Evolutionary conservation across 92 coral and sea anemone genomes (phyloP), one percentile per base, ranked within the genome.

Genomic region (Muricea muricata): DNA sequence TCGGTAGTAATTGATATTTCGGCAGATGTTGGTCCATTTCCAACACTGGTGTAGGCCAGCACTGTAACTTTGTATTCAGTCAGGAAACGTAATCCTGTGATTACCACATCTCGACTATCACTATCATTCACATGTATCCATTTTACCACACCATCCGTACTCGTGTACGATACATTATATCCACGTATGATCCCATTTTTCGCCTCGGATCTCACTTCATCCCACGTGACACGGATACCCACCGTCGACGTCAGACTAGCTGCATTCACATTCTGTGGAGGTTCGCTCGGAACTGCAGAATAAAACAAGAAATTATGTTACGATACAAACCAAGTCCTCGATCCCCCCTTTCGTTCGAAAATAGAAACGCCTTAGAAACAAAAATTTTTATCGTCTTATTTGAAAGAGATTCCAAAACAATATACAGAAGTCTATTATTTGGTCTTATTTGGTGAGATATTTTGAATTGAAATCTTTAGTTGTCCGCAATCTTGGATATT

Each of bases 131-230:
- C 37, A 23, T 88, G 26, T n/a, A 20, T 55, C 18, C 82, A 65
- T 20, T 37, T 50, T 9, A 80, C 31, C 33, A 82, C 63, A 23
- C 83, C 69, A 46, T 78, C 74, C n/a, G 34, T 52, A 0, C 5
- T 71, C 42, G 54, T 29, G 67, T 76, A 82, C 20, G 84, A 23
- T 6, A 93, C 72, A 75, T 80, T 91, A 80, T 86, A 93, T 3
- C 97, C 93, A 37, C 54, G 70, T 23, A 93, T 91, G 48, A 93
- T 60, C 2, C 97, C 97, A 75, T 93, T 89, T 83, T 37, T 81
- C 72, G 89, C 90, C 20, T 88, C 93, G 21, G 75, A 57, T n/a
- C 80, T 87, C 6, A 93, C 94, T 31, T 86, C 86, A 26, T 80
- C 50, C 95, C 95, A 92, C 33, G 47, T 54, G 54, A 87, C 82